A percentile compares a stretch with the other conserved stretches of the same genome.
phyloP scores from a whole-genome alignment of 1,140 invertebrate species.

The Eueides isabella region DNA sequence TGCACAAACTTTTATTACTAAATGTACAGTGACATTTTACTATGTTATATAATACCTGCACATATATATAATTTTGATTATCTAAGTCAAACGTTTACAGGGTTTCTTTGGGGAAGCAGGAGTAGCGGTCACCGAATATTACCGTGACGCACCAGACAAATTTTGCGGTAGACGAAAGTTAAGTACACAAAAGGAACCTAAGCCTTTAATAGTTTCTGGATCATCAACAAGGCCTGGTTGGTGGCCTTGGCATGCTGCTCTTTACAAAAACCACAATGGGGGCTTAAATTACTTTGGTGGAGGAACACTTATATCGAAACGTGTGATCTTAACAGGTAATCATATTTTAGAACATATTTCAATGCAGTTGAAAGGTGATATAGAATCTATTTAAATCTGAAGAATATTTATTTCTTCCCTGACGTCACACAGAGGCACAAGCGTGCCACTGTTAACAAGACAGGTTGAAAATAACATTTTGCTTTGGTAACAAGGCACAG shows the following conservation, averaged over 20 bases:
- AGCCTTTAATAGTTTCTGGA: slow-evolving; percentile 53
- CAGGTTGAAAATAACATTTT: no score
- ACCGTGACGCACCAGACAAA: slow-evolving; percentile 21
- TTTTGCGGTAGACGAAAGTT: slow-evolving; percentile 52
- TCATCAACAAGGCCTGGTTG: slow-evolving; percentile 83
- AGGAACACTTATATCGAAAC: slow-evolving; percentile 53
- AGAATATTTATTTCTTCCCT: no score
- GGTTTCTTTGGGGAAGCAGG: neutral
- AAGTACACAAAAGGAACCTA: slow-evolving; percentile 35
- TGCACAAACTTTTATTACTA: no score
- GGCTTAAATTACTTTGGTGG: slow-evolving; percentile 54
- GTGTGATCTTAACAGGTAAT: slow-evolving; percentile 31
- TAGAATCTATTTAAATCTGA: no score
- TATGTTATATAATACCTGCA: no score
- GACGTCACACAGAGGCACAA: no score
- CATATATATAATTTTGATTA: no score
- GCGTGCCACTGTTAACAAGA: no score
- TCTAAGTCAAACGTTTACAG: neutral
- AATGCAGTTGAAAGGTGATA: no score
- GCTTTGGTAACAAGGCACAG: no score
- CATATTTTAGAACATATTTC: no score
- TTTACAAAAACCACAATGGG: slow-evolving; percentile 87
- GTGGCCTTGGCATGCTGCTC: slow-evolving; percentile 93
- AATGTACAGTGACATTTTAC: no score
- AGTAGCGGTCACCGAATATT: neutral